Evolutionary conservation across 2,113 vertebrate genomes (phyloP).

Genomic region (Nerophis ophidion): DNA sequence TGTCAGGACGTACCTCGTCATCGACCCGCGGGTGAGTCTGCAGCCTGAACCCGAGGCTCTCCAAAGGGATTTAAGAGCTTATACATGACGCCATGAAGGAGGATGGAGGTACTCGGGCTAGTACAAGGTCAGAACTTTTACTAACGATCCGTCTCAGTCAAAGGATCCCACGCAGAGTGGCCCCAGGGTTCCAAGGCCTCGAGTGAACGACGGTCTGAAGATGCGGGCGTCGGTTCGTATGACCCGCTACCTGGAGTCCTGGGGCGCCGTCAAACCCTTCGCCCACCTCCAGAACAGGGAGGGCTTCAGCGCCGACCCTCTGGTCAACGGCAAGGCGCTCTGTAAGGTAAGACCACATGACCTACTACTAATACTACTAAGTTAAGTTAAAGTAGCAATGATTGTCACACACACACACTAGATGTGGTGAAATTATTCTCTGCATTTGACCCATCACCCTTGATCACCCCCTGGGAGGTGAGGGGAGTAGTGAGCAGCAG

Average conservation of each 20-base stretch:
- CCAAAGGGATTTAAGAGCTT: background rate
- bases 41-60: background rate
- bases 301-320: constrained; percentile 75
- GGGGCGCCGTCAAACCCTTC: constrained; percentile 93
- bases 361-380: no score
- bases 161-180: constrained; percentile 73
- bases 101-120: background rate
- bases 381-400: no score
- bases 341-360: constrained; percentile 70
- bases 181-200: constrained; percentile 72
- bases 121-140: background rate
- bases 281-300: constrained; percentile 89
- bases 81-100: background rate
- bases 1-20: constrained; percentile 85
- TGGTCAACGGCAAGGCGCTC: constrained; percentile 70
- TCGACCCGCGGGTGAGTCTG: constrained; percentile 84
- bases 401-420: no score
- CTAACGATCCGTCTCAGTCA: constrained; percentile 66
- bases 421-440: no score
- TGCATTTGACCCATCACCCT: no score
- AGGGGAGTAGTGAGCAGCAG: no score
- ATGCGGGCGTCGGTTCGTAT: constrained; percentile 93
- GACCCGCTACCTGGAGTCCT: constrained; percentile 95
- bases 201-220: constrained; percentile 85
- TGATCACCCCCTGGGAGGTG: no score